phyloP scores from a whole-genome alignment of 2,113 vertebrate species.

The Oreochromis niloticus region DNA sequence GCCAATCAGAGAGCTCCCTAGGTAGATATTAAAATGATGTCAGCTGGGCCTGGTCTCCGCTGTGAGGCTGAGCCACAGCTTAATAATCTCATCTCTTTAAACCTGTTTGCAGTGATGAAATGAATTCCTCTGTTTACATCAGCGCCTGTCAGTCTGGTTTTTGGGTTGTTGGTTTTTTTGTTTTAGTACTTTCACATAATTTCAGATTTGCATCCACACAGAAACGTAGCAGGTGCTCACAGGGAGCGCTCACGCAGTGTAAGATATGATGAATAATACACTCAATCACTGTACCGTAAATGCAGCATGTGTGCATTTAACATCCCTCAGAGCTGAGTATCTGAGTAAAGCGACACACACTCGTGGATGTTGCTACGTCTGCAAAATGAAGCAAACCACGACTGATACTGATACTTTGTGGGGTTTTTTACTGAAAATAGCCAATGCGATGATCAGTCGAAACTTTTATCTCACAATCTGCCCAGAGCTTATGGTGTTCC shows the following conservation, averaged over 20 bases:
- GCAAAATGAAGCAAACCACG: neutral
- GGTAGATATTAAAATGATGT: slow-evolving; percentile 8
- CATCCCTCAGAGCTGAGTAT: neutral
- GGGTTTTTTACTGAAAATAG: neutral
- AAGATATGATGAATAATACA: neutral
- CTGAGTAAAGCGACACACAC: neutral
- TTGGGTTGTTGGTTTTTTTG: neutral
- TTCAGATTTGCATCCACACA: neutral
- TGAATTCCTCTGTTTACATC: neutral
- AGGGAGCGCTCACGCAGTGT: neutral
- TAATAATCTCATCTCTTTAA: neutral
- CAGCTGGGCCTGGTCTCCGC: neutral
- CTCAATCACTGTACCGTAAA: neutral
- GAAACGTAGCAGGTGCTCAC: neutral
- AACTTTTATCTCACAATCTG: neutral
- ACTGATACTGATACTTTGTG: neutral
- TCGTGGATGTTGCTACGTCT: neutral
- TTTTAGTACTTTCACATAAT: neutral
- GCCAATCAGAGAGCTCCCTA: slow-evolving; percentile 27
- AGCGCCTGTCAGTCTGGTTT: neutral
- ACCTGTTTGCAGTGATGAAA: neutral
- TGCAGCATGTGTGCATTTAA: neutral
- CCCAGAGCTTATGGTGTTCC: neutral
- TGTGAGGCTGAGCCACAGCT: neutral
- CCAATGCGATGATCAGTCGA: neutral